These are phyloP conservation scores for Ganaspis brasiliensis DNA, from an alignment of 2,888 invertebrate species.

Conservation along the genomic window DNA sequence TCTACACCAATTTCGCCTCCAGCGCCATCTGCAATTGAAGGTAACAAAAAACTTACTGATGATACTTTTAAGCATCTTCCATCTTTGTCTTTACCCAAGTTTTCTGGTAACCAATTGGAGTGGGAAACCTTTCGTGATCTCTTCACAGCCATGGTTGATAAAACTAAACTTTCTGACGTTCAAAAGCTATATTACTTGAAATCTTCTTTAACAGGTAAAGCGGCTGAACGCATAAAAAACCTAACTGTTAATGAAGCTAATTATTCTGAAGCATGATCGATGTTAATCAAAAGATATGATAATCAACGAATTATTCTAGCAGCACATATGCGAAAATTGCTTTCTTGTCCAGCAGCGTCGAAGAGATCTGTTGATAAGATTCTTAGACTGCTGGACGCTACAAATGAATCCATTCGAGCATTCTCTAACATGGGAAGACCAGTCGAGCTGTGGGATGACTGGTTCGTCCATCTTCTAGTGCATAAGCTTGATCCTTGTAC, in stretches of 20 bases:
- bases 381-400: slow-evolving; percentile 45
- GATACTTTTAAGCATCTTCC: neutral
- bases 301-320: slow-evolving; percentile 41
- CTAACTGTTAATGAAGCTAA: slow-evolving; percentile 42
- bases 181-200: slow-evolving; percentile 43
- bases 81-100: slow-evolving; percentile 34
- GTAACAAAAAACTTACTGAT: neutral
- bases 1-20: neutral
- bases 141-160: slow-evolving; percentile 44
- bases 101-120: slow-evolving; percentile 47
- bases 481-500: slow-evolving; percentile 46
- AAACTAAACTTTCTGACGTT: slow-evolving; percentile 24
- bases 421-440: slow-evolving; percentile 41
- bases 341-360: slow-evolving; percentile 33
- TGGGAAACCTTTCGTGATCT: slow-evolving; percentile 53
- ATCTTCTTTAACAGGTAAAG: slow-evolving; percentile 41
- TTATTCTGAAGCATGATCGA: slow-evolving; percentile 40
- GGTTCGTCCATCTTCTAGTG: slow-evolving; percentile 47
- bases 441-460: slow-evolving; percentile 48
- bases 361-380: slow-evolving; percentile 42
- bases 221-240: slow-evolving; percentile 38
- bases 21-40: neutral
- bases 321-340: slow-evolving; percentile 24
- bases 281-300: slow-evolving; percentile 45
- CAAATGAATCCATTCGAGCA: slow-evolving; percentile 44